Base-by-base conservation (phyloP, 2,797 vertebrate species). In the Onychomys leucogaster region DNA sequence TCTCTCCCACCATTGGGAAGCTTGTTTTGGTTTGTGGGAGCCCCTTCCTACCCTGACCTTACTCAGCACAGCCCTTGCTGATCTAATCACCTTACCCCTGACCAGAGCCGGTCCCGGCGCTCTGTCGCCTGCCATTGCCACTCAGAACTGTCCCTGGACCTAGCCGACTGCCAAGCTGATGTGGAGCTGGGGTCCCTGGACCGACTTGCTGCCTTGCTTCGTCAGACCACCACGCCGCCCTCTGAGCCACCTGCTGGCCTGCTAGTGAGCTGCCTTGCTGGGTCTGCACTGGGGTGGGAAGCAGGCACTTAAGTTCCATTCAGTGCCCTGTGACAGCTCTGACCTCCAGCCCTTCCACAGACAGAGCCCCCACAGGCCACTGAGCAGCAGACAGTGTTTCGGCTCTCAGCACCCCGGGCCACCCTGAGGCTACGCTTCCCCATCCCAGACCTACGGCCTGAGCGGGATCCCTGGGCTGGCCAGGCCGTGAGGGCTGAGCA, bases 101-200 rank as follows among this genome's bases (percentile, higher is more conserved):
- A 61, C 37, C 78, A 99, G 99, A 99, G 99, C 94, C 97, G 97
- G 87, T 89, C 97, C 57, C 94, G 95, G 81, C 91, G 78, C 93
- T 76, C 99, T 12, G 86, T 86, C 0, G 23, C 99, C 98, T 97
- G 98, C 98, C 89, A 98, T 98, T 96, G 97, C 98, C 97, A 98
- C 96, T 94, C 98, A 97, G 98, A 99, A 2, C 96, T 99, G 91
- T 98, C 97, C 75, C 97, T 99, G 84, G 99, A 99, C 85, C 98
- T 99, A 93, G 99, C 98, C 0, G 99, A 99, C 91, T 98, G 99
- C 97, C 98, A 98, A 19, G 95, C 99, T 0, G 99, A 99, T 32
- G 95, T 99, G 96, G 99, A 99, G 96, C 98, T 99, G 97, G 99
- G 99, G 67, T 97, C 99, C 78, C 88, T 99, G 82, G 99, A 99